Conservation (phyloP, 92 coral and sea anemone species). For the Micromussa lordhowensis region DNA sequence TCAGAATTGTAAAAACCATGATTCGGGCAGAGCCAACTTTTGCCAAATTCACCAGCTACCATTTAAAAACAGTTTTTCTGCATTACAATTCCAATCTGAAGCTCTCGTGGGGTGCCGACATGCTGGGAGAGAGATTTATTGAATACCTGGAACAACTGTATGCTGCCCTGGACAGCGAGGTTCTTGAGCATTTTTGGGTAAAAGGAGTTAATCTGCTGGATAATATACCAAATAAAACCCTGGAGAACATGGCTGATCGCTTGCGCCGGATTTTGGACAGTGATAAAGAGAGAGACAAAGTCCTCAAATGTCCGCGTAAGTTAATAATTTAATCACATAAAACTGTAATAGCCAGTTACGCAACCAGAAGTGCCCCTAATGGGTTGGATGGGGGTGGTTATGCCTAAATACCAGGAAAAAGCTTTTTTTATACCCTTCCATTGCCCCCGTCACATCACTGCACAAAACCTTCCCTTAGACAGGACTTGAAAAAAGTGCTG, state of each 20-base stretch:
- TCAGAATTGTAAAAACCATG: slow-evolving; percentile 74
- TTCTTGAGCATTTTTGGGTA: slow-evolving; percentile 73
- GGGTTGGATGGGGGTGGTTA: too few relatives aligned
- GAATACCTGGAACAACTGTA: slow-evolving; percentile 60
- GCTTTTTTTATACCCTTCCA: too few relatives aligned
- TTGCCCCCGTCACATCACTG: too few relatives aligned
- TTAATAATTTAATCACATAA: too few relatives aligned
- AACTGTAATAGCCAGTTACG: too few relatives aligned
- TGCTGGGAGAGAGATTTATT: slow-evolving; percentile 70
- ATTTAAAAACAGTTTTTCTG: slow-evolving; percentile 80
- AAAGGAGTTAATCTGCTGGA: slow-evolving; percentile 63
- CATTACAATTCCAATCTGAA: slow-evolving; percentile 43
- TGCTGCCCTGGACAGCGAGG: slow-evolving; percentile 32
- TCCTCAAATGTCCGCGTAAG: slow-evolving; percentile 43
- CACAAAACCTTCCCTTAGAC: too few relatives aligned
- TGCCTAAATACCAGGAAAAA: too few relatives aligned
- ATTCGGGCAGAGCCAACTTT: slow-evolving; percentile 70
- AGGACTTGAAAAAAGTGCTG: too few relatives aligned
- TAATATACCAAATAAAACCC: slow-evolving; percentile 50
- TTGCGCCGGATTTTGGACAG: slow-evolving; percentile 55
- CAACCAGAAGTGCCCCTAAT: too few relatives aligned
- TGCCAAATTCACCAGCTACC: slow-evolving; percentile 77
- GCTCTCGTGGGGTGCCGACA: slow-evolving; percentile 53
- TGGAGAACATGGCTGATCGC: slow-evolving; percentile 74
- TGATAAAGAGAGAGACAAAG: slow-evolving; percentile 43